These are phyloP conservation scores for Anser brachyrhynchus DNA, from an alignment of 2,113 vertebrate genomes.

Conservation along the genomic window DNA sequence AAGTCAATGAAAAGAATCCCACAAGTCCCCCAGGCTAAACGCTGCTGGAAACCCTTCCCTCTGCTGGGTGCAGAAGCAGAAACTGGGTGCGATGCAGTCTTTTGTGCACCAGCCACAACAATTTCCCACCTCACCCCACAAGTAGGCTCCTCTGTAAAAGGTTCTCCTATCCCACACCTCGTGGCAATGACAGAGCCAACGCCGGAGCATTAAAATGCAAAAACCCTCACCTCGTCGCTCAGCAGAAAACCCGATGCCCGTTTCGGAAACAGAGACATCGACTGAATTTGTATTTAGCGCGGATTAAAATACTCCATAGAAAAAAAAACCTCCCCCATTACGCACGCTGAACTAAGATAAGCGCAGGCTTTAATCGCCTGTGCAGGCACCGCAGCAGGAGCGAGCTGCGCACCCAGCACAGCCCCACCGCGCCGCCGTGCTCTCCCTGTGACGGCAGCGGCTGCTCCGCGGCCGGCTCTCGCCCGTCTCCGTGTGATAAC, in stretches of 20 bases:
- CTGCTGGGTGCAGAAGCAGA: not conserved
- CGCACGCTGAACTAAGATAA: not conserved
- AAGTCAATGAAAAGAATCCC: not conserved
- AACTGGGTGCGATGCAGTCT: rapidly evolving
- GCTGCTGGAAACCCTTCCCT: not conserved
- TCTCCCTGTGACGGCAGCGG: not conserved
- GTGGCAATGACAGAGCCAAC: rapidly evolving
- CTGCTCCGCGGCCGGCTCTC: not conserved
- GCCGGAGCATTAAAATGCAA: rapidly evolving
- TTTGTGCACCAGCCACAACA: not conserved
- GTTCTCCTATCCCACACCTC: rapidly evolving
- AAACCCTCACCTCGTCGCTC: not conserved
- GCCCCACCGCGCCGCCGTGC: not conserved
- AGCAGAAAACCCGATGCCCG: not conserved
- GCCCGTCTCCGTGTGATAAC: not conserved
- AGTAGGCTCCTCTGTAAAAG: not conserved
- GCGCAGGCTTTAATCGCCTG: not conserved
- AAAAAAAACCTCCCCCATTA: not conserved
- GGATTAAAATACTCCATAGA: not conserved
- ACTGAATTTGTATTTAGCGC: not conserved
- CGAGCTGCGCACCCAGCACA: not conserved
- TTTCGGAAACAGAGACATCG: not conserved
- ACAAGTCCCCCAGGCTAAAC: not conserved
- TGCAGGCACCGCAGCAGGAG: not conserved
- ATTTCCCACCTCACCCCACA: not conserved